Evolutionary conservation across 2,797 vertebrate genomes (phyloP).

Genomic region (Lacerta bilineata): DNA sequence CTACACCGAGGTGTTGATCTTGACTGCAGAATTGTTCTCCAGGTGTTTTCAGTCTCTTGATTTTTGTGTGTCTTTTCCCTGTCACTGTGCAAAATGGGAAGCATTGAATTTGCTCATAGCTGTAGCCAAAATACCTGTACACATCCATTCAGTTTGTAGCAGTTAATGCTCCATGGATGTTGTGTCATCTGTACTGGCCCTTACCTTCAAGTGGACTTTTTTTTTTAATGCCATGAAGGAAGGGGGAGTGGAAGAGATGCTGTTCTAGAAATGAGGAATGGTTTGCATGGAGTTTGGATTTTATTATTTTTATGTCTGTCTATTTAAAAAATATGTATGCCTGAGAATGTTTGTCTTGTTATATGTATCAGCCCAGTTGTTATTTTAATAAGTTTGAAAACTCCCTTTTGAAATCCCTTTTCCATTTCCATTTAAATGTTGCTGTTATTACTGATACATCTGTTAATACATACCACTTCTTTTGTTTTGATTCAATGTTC

Average conservation of each 20-base stretch:
- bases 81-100: not conserved
- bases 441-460: not conserved
- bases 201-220: not conserved
- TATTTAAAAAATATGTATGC: not conserved
- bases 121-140: slow-evolving; percentile 6
- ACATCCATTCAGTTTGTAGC: slow-evolving; percentile 9
- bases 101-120: slow-evolving; percentile 1
- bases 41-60: not conserved
- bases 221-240: not conserved
- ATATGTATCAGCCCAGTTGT: not conserved
- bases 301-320: not conserved
- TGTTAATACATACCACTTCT: not conserved
- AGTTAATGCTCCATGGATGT: slow-evolving; percentile 22
- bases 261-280: not conserved
- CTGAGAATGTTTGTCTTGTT: not conserved
- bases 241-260: not conserved
- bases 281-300: not conserved
- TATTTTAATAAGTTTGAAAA: not conserved
- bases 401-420: slow-evolving; percentile 28
- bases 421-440: not conserved
- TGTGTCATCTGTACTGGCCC: not conserved
- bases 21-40: not conserved
- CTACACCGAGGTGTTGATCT: not conserved
- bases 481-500: not conserved
- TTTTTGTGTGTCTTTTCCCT: not conserved